phyloP scores from a whole-genome alignment of 2,888 invertebrate genomes.

The Metellina segmentata region DNA sequence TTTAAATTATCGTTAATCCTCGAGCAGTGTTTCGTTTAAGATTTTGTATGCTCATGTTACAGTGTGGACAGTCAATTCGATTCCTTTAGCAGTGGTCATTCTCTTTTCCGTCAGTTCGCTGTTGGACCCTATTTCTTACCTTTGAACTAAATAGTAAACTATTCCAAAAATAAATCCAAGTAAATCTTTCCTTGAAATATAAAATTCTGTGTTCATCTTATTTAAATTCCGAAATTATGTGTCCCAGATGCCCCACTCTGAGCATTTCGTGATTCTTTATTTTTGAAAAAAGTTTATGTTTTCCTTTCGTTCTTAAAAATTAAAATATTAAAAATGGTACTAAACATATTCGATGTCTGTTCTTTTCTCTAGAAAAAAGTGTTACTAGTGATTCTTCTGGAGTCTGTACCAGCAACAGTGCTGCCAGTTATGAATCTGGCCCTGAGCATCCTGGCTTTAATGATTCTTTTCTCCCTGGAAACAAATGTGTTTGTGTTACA shows the following conservation, averaged over 20 bases:
- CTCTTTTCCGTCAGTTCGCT: too few species aligned
- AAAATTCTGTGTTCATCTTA: background rate
- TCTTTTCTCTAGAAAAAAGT: constrained; percentile 90
- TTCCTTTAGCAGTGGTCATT: too few species aligned
- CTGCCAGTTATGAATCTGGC: constrained; percentile 76
- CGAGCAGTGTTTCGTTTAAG: too few species aligned
- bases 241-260: background rate
- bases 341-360: constrained; percentile 77
- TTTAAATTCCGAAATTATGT: background rate
- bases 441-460: constrained; percentile 46
- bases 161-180: too few species aligned
- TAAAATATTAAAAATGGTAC: background rate
- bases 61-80: too few species aligned
- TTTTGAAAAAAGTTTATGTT: background rate
- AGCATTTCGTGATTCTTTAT: background rate
- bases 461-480: constrained; percentile 84
- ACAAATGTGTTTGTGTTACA: constrained; percentile 92
- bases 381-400: constrained; percentile 95
- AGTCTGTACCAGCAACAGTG: constrained; percentile 93
- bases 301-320: background rate
- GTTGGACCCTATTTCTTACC: background rate
- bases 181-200: too few species aligned
- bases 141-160: background rate
- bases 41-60: too few species aligned
- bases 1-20: too few species aligned